Evolutionary conservation across 2,888 invertebrate species (phyloP), one percentile per base, ranked within the genome.

Genomic region (Agonum fuliginosum): DNA sequence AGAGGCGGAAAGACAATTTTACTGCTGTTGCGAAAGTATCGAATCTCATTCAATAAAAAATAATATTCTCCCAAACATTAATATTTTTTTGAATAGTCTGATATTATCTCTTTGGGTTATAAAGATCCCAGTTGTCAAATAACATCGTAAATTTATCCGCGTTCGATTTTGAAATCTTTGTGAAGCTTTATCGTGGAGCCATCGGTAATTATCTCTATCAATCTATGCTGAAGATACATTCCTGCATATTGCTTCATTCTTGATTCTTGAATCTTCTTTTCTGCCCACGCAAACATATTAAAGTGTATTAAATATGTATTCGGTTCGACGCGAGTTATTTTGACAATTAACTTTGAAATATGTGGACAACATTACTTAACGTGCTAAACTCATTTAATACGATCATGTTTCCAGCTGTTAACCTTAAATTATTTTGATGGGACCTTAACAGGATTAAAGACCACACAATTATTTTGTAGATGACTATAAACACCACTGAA

Each of bases 141-240:
- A 37, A 51, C 37, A 51, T 48, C 72, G 51, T 72, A 72, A 72
- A 72, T 72, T 72, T 54, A 54, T 71, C 24, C 14, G 27, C 24
- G 24, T 46, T 70, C 70, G 70, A 72, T 72, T 72, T 72, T 51
- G 72, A 72, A 72, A 72, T 24, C 30, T 62, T 4, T 62, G 2
- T 37, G 37, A 46, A 46, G 46, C 37, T 46, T 46, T 46, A 46
- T 46, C 46, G 46, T 46, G 70, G 24, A 70, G 70, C 70, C 41
- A 70, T 70, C 70, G 51, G 20, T 73, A 73, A 73, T 73, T 73
- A 73, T 73, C 73, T 37, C 73, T 73, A 73, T 73, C 73, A 73
- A 73, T 73, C 73, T 58, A 12, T 54, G 34, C 27, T 27, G 58
- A 62, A 62, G 58, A 62, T 62, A 46, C 46, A 46, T 46, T 46